Evolutionary conservation across 2,797 vertebrate species (phyloP).

Genomic region (Serranus cabrilla): DNA sequence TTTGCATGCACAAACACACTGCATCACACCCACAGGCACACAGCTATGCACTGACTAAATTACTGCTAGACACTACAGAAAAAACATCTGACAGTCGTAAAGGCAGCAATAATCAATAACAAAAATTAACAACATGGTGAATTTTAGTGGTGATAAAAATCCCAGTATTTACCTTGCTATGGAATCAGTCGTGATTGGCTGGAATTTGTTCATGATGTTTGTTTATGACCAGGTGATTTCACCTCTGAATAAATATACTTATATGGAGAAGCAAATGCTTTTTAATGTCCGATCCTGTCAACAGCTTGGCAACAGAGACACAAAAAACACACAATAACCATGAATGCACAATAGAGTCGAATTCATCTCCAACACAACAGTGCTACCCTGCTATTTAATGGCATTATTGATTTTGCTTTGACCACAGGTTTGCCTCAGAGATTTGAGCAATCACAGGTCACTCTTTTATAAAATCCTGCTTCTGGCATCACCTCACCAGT

Average conservation of each 20-base stretch:
- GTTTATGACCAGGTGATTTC: constrained; percentile 39
- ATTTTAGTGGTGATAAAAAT: constrained; percentile 25
- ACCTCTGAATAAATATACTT: constrained; percentile 33
- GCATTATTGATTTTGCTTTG: constrained; percentile 51
- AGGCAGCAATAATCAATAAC: constrained; percentile 10
- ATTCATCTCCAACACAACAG: constrained; percentile 19
- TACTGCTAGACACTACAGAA: background rate
- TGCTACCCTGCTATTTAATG: constrained; percentile 36
- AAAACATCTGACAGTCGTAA: constrained; percentile 8
- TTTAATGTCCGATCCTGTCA: background rate
- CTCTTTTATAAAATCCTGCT: constrained; percentile 20
- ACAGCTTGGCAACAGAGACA: constrained; percentile 7
- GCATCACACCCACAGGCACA: constrained; percentile 6
- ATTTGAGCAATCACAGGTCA: constrained; percentile 33
- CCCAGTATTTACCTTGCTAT: background rate
- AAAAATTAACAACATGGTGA: constrained; percentile 19
- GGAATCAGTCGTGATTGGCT: constrained; percentile 36
- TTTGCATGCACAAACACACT: constrained; percentile 3
- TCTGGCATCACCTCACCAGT: constrained; percentile 10
- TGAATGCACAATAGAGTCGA: constrained; percentile 1
- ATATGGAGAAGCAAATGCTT: constrained; percentile 7
- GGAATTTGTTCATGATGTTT: constrained; percentile 30
- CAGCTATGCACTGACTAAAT: constrained; percentile 3
- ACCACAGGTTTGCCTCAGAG: constrained; percentile 35
- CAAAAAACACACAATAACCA: constrained; percentile 6